phyloP scores from a whole-genome alignment of 2,113 vertebrate species.

The Gymnobelideus leadbeateri region DNA sequence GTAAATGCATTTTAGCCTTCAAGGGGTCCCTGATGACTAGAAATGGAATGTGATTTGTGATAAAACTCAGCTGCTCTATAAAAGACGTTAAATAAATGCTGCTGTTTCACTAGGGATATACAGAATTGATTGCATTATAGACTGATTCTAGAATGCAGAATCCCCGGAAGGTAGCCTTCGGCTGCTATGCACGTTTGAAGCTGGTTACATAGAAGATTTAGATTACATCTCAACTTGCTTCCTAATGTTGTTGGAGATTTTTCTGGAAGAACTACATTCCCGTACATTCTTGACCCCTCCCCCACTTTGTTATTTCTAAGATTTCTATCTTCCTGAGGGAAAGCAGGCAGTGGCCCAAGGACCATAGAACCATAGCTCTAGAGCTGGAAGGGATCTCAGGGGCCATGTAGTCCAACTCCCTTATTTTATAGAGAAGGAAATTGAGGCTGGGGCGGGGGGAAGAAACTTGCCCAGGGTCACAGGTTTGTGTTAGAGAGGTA shows the following conservation, averaged over 20 bases:
- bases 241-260: constrained; percentile 50
- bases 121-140: constrained; percentile 87
- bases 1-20: constrained; percentile 89
- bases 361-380: background rate
- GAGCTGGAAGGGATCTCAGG: background rate
- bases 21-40: constrained; percentile 87
- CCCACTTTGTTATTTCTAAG: constrained; percentile 17
- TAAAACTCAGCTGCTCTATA: constrained; percentile 91
- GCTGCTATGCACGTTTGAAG: constrained; percentile 21
- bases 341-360: background rate
- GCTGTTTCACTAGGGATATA: constrained; percentile 87
- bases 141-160: constrained; percentile 82
- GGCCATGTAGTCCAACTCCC: background rate
- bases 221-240: background rate
- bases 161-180: constrained; percentile 78
- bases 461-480: background rate
- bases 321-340: background rate
- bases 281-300: background rate
- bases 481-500: background rate
- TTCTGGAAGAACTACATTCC: constrained; percentile 69
- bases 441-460: background rate
- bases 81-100: constrained; percentile 92
- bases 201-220: constrained; percentile 48
- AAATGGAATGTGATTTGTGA: constrained; percentile 90
- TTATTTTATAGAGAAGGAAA: background rate